These are phyloP conservation scores for Nephrocerus scutellatus DNA, from an alignment of 2,888 invertebrate species.

Conservation along the genomic window DNA sequence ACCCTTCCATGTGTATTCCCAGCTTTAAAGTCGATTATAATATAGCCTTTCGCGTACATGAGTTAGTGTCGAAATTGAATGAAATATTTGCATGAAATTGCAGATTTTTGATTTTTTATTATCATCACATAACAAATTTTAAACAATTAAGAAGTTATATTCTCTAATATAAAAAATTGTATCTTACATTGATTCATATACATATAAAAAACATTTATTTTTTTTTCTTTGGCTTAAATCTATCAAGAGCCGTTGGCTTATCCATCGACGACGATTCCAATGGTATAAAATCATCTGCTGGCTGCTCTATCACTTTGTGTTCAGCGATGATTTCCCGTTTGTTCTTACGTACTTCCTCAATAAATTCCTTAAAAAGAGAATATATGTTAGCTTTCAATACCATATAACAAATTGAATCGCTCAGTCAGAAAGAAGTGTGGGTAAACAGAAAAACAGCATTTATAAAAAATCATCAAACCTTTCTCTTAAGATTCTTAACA, in stretches of 20 bases:
- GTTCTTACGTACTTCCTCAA: constrained; percentile 48
- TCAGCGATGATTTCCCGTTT: constrained; percentile 38
- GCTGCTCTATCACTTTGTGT: constrained; percentile 35
- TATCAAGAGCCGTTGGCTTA: constrained; percentile 53
- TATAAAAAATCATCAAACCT: constrained; percentile 48
- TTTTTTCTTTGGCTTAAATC: constrained; percentile 58
- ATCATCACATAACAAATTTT: too few species aligned
- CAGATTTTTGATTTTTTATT: too few species aligned
- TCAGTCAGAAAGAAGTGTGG: not conserved
- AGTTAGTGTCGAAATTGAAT: too few species aligned
- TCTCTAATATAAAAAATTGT: too few species aligned
- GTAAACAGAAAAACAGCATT: not conserved
- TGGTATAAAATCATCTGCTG: constrained; percentile 30
- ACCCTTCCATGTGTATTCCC: too few species aligned
- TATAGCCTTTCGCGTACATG: too few species aligned
- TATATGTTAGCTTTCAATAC: not conserved
- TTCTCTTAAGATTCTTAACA: constrained; percentile 58
- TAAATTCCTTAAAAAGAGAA: constrained; percentile 50
- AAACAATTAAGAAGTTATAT: too few species aligned
- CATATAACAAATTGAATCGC: not conserved
- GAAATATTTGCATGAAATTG: too few species aligned
- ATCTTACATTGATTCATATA: too few species aligned
- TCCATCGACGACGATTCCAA: constrained; percentile 35
- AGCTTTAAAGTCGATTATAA: too few species aligned
- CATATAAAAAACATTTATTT: constrained; percentile 24